Conservation (phyloP, 2,888 invertebrate species). For the Antheraea yamamai region DNA sequence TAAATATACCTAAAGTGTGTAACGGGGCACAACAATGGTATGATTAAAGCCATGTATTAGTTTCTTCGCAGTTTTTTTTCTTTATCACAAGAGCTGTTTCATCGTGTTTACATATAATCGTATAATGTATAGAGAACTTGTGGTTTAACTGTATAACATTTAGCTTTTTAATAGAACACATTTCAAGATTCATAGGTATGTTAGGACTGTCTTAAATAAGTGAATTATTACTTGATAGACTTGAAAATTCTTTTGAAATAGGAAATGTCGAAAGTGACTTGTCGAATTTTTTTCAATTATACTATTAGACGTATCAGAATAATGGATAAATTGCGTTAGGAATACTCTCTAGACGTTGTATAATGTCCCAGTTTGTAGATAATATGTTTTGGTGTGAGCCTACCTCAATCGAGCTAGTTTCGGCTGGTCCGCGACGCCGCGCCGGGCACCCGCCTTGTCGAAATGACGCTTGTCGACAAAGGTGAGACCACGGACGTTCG, state of each 20-base stretch:
- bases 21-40: neutral
- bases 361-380: neutral
- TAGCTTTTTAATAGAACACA: neutral
- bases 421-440: conserved; percentile 40
- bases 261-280: too few relatives aligned
- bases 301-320: neutral
- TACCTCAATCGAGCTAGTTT: conserved; percentile 23
- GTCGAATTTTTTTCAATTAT: too few relatives aligned
- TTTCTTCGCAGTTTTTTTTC: neutral
- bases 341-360: neutral
- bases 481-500: conserved; percentile 75
- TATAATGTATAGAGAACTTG: neutral
- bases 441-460: conserved; percentile 47
- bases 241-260: neutral
- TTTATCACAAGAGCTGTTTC: neutral
- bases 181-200: neutral
- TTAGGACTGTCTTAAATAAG: neutral
- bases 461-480: conserved; percentile 76
- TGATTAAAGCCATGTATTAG: neutral
- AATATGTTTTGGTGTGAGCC: conserved; percentile 18
- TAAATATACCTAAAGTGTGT: neutral
- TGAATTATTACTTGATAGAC: neutral
- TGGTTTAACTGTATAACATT: neutral
- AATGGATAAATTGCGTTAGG: neutral
- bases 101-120: neutral